Conservation (phyloP, 2,113 vertebrate genomes). For the Hemiscyllium ocellatum region DNA sequence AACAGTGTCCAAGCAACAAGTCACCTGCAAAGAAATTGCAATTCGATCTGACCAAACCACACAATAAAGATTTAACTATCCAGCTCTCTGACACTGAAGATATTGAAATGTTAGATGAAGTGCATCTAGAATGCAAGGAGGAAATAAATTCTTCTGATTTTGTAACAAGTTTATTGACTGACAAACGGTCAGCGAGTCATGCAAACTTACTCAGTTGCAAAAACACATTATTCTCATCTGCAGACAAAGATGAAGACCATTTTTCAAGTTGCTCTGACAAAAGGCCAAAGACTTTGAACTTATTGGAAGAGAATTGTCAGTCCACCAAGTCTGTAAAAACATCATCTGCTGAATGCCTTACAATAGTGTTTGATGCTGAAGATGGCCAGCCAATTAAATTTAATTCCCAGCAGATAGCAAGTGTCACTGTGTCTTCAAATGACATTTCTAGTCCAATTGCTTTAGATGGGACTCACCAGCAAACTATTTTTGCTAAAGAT, state of each 20-base stretch:
- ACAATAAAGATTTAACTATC: slow-evolving; percentile 49
- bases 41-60: slow-evolving; percentile 44
- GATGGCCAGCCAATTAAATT: slow-evolving; percentile 74
- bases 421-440: slow-evolving; percentile 58
- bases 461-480: slow-evolving; percentile 46
- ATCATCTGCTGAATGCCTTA: slow-evolving; percentile 72
- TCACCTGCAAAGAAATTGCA: slow-evolving; percentile 52
- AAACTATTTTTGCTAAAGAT: slow-evolving; percentile 52
- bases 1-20: slow-evolving; percentile 50
- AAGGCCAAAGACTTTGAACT: slow-evolving; percentile 60
- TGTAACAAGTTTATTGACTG: slow-evolving; percentile 50
- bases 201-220: slow-evolving; percentile 45
- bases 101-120: slow-evolving; percentile 59
- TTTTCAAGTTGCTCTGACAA: slow-evolving; percentile 49
- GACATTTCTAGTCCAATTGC: slow-evolving; percentile 48
- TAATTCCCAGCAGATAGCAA: slow-evolving; percentile 60
- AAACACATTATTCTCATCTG: slow-evolving; percentile 51
- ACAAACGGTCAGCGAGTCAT: slow-evolving; percentile 54
- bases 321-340: slow-evolving; percentile 60
- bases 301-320: slow-evolving; percentile 51
- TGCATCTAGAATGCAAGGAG: slow-evolving; percentile 62
- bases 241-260: slow-evolving; percentile 53
- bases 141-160: slow-evolving; percentile 59
- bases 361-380: slow-evolving; percentile 67
- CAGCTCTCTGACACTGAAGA: slow-evolving; percentile 70